Conservation (phyloP, 1,140 invertebrate genomes). For the Lycorma delicatula region DNA sequence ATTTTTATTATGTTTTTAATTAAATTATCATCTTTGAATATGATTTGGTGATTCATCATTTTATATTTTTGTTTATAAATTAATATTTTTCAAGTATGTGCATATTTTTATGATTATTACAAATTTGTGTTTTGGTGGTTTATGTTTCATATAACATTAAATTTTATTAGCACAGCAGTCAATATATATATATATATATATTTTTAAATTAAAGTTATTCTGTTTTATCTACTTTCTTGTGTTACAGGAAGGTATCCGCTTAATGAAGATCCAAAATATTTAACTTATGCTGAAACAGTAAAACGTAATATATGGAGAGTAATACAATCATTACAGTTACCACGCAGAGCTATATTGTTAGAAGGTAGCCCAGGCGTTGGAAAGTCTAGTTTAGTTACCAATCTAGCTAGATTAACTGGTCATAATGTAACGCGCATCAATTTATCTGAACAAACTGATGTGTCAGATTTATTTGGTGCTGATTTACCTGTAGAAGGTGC, state of each 20-base stretch:
- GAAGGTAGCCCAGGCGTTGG: slow-evolving; percentile 97
- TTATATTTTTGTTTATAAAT: too few relatives aligned
- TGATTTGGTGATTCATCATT: too few relatives aligned
- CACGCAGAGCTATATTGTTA: slow-evolving; percentile 80
- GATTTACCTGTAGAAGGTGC: slow-evolving; percentile 91
- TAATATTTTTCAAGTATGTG: too few relatives aligned
- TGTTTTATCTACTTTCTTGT: too few relatives aligned
- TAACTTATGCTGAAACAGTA: neutral
- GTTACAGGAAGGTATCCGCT: neutral
- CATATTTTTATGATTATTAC: too few relatives aligned
- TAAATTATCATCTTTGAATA: too few relatives aligned
- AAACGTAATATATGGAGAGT: slow-evolving; percentile 36
- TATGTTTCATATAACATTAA: too few relatives aligned
- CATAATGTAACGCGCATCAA: slow-evolving; percentile 82
- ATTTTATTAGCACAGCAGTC: too few relatives aligned
- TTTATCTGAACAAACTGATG: slow-evolving; percentile 97
- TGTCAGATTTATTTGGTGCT: slow-evolving; percentile 95
- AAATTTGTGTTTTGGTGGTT: too few relatives aligned
- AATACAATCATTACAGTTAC: slow-evolving; percentile 76
- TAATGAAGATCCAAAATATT: neutral
- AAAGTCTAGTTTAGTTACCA: slow-evolving; percentile 90
- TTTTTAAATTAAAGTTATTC: too few relatives aligned
- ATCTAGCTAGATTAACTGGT: slow-evolving; percentile 78
- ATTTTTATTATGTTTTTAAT: too few relatives aligned
- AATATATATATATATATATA: too few relatives aligned